Percentiles rank a stretch among this genome's conserved stretches.
Evolutionary conservation across 1,140 invertebrate species (phyloP).

Genomic region (Meloidogyne floridensis): DNA sequence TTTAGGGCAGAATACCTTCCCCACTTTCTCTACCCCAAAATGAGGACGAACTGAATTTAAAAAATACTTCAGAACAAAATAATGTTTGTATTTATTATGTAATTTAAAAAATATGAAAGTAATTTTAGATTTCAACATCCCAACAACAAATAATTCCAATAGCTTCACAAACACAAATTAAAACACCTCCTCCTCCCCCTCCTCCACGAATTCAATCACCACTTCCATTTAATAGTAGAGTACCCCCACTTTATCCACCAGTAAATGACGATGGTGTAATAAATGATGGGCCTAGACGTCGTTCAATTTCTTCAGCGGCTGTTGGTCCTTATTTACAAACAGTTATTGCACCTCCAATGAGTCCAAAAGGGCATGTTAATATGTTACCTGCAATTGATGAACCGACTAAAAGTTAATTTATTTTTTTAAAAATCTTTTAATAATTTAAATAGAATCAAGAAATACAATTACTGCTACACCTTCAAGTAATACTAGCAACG

Average conservation of each 20-base stretch:
- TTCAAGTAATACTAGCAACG: neutral
- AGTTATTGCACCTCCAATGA: neutral
- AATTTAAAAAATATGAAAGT: neutral
- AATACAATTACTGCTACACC: neutral
- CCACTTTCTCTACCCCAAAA: neutral
- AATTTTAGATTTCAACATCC: neutral
- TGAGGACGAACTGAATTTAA: neutral
- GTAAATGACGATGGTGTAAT: neutral
- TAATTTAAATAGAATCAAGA: neutral
- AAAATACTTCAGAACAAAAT: neutral
- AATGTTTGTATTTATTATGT: neutral
- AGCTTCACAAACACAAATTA: neutral
- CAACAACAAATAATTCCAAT: neutral
- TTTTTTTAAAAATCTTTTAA: neutral
- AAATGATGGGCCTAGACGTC: neutral
- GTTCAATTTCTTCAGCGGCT: neutral
- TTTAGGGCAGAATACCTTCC: neutral
- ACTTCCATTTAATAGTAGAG: neutral
- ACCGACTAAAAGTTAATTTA: constrained; percentile 4
- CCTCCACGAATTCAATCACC: neutral
- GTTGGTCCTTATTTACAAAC: neutral
- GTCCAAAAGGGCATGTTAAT: constrained; percentile 3
- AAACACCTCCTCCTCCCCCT: neutral
- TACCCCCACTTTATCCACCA: neutral
- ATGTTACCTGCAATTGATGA: constrained; percentile 6